Percentiles rank a stretch among this genome's conserved stretches.
These are phyloP conservation scores for Dendrolimus pini DNA, from an alignment of 2,888 invertebrate genomes.

Conservation along the genomic window DNA sequence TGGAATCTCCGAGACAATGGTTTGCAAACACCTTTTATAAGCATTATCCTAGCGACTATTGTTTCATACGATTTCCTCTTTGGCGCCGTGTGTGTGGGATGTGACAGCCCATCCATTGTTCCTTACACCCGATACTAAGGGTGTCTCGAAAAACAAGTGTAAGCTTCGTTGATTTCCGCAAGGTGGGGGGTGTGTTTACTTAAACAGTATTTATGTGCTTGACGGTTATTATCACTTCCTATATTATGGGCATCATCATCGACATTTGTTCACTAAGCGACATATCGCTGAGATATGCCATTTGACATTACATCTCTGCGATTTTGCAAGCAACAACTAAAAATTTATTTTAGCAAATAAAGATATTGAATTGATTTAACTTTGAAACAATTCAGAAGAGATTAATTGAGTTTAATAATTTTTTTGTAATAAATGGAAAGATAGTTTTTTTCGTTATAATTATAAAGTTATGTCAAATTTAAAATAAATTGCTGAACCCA, in stretches of 20 bases:
- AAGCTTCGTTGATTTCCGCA: not conserved
- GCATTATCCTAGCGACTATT: conserved; percentile 44
- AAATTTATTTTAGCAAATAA: no score
- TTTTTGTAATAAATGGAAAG: no score
- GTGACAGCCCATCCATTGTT: conserved; percentile 29
- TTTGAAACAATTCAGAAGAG: no score
- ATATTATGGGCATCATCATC: not conserved
- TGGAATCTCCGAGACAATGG: not conserved
- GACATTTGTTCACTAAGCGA: no score
- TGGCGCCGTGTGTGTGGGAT: conserved; percentile 28
- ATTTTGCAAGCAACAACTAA: no score
- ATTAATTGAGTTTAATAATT: no score
- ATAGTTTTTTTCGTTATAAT: no score
- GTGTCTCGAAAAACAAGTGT: not conserved
- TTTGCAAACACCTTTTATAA: conserved; percentile 31
- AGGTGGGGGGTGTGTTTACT: not conserved
- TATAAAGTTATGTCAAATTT: no score
- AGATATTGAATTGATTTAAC: no score
- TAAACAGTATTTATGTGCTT: not conserved
- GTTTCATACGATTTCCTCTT: conserved; percentile 40
- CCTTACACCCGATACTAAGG: not conserved
- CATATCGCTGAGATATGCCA: no score
- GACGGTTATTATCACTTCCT: not conserved
- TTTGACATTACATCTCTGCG: no score
- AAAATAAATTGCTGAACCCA: no score